These are phyloP conservation scores for Drosophila biarmipes DNA, from an alignment of 1,140 invertebrate genomes.

Conservation along the genomic window DNA sequence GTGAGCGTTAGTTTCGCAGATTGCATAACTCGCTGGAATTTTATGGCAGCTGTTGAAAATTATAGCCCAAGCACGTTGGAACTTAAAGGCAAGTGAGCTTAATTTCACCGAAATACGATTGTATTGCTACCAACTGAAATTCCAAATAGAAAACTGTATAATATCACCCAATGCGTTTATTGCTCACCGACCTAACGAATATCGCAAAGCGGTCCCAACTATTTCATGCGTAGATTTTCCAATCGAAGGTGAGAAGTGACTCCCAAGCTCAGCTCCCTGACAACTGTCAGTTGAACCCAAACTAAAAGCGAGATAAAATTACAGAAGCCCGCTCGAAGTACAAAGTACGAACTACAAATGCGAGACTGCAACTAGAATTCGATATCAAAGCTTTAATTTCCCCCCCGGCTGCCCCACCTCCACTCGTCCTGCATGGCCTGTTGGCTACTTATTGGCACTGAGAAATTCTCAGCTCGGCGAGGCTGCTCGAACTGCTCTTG, in stretches of 20 bases:
- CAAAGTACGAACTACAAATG: conserved; percentile 35
- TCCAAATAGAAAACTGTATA: no score
- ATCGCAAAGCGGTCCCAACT: neutral
- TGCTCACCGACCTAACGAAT: neutral
- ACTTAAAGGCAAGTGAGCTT: neutral
- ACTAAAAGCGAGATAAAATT: conserved; percentile 34
- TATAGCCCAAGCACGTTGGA: conserved; percentile 20
- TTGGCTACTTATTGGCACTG: conserved; percentile 53
- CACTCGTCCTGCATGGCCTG: conserved; percentile 4
- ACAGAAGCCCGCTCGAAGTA: conserved; percentile 5
- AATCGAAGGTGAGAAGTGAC: neutral
- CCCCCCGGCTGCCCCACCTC: neutral
- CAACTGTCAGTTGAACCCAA: conserved; percentile 31
- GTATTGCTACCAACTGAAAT: no score
- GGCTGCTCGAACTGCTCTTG: conserved; percentile 16
- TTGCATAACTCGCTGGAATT: conserved; percentile 60
- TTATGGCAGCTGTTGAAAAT: conserved; percentile 49
- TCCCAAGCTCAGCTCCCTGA: conserved; percentile 1
- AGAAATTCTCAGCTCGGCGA: conserved; percentile 36
- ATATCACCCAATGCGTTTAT: neutral
- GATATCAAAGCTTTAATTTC: conserved; percentile 59
- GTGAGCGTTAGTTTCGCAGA: conserved; percentile 27
- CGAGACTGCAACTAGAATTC: conserved; percentile 35
- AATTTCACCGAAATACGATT: neutral
- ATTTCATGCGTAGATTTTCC: conserved; percentile 1